These are phyloP conservation scores for Myopa tessellatipennis DNA, from an alignment of 2,888 invertebrate genomes.

Conservation along the genomic window DNA sequence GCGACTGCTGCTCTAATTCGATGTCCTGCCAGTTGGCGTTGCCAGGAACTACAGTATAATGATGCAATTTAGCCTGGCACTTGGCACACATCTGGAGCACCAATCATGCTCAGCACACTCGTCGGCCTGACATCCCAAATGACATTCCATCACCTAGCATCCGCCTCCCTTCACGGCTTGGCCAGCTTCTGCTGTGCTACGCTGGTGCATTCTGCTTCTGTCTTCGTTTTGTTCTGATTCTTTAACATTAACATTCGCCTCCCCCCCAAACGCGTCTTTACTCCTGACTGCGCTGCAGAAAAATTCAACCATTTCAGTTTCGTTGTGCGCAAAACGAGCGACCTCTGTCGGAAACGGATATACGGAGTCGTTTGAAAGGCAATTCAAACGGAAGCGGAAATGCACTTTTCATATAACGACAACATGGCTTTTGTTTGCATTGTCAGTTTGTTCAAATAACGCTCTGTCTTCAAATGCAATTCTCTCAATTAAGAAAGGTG, in stretches of 20 bases:
- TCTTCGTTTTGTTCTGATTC: neutral
- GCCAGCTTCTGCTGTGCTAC: neutral
- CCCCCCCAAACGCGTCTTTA: too few relatives aligned
- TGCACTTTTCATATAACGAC: slow-evolving; percentile 10
- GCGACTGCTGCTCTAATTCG: slow-evolving; percentile 10
- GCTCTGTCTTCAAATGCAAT: neutral
- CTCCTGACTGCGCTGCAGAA: neutral
- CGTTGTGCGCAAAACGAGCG: slow-evolving; percentile 3
- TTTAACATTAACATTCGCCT: too few relatives aligned
- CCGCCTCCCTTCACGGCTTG: neutral
- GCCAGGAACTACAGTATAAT: slow-evolving; percentile 22
- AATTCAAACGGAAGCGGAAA: slow-evolving; percentile 5
- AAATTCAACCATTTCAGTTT: slow-evolving; percentile 21
- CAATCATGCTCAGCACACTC: too few relatives aligned
- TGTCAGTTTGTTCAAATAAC: too few relatives aligned
- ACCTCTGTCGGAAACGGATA: slow-evolving; percentile 7
- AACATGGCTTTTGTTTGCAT: too few relatives aligned
- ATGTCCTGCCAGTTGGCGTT: slow-evolving; percentile 11
- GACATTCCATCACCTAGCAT: too few relatives aligned
- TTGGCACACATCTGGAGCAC: neutral
- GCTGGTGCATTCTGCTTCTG: neutral
- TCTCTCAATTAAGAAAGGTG: neutral
- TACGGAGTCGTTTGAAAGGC: neutral
- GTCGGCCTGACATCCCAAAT: too few relatives aligned
- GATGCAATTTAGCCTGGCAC: slow-evolving; percentile 28